Evolutionary conservation across 2,113 vertebrate genomes (phyloP), one percentile per base, ranked within the genome.

Genomic region (Channa argus): DNA sequence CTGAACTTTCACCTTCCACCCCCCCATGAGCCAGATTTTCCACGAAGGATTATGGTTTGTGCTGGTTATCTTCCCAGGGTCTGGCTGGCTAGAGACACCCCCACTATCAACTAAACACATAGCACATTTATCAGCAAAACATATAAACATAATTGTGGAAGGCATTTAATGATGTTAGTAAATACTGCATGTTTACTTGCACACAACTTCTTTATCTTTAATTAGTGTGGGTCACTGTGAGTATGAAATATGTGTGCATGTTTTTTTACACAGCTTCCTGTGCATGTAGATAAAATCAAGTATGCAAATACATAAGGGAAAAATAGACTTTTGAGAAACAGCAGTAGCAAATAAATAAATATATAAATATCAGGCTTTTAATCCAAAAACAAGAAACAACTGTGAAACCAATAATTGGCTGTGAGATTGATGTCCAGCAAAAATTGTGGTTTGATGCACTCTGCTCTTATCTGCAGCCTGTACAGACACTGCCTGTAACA

Each of bases 11-110:
- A 84, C 86, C 72, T 78, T 51, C 81, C 15, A 85, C 65, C 86
- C 74, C 69, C 41, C 13, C 24, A 24, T 24, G 84, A 76, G 68
- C 50, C 56, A 1, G 15, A 88, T 86, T 89, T 93, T 91, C 92
- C 91, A 85, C 80, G n/a, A 58, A 46, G 73, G 59, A 74, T 56
- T 69, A 39, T 13, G 61, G 75, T 71, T 78, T 64, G 58, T 4
- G 50, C 52, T 83, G 70, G 69, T 78, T 80, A 82, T 91, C 90
- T 91, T 92, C 88, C 87, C 90, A 92, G 83, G 88, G 75, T 80
- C 84, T 33, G 3, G 47, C 49, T 53, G 63, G 55, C 4, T 36
- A 65, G 59, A 63, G 56, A 65, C 36, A 55, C 61, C 84, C 67
- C 69, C 56, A 8, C 33, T 12, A n/a, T 82, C 61, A 82, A 76